Conservation (phyloP, 2,888 invertebrate species). For the Macaria liturata region DNA sequence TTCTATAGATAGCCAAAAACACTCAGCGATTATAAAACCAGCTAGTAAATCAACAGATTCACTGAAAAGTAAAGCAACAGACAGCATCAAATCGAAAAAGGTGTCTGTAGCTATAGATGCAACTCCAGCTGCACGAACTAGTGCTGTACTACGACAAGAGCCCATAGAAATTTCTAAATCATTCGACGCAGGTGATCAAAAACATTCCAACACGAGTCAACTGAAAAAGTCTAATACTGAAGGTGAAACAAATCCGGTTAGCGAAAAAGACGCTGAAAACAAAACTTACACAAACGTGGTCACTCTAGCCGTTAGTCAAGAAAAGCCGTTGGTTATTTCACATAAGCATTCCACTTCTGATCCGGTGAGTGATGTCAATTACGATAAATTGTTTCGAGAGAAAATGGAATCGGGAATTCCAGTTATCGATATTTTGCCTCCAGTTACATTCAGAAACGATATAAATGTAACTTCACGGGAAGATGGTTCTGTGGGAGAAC, state of each 20-base stretch:
- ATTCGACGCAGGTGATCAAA: conserved; percentile 69
- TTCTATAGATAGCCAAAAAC: conserved; percentile 65
- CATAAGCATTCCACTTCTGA: conserved; percentile 88
- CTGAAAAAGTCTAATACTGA: conserved; percentile 72
- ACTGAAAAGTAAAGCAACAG: conserved; percentile 67
- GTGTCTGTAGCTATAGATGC: conserved; percentile 91
- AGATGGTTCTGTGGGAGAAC: conserved; percentile 62
- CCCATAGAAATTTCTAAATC: conserved; percentile 89
- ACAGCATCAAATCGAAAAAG: conserved; percentile 83
- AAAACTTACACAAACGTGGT: conserved; percentile 69
- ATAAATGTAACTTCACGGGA: conserved; percentile 91
- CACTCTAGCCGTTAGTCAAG: conserved; percentile 58
- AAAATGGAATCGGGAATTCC: conserved; percentile 53
- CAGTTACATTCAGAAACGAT: conserved; percentile 79
- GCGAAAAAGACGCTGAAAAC: conserved; percentile 39
- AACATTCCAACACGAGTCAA: conserved; percentile 61
- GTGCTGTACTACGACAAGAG: conserved; percentile 88
- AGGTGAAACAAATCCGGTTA: conserved; percentile 55
- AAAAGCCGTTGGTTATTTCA: conserved; percentile 76
- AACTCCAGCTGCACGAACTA: conserved; percentile 88
- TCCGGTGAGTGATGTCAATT: conserved; percentile 85
- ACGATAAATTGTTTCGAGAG: conserved; percentile 64
- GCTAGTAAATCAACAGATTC: conserved; percentile 72
- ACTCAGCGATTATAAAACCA: conserved; percentile 53
- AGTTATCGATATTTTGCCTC: conserved; percentile 65